Percentiles rank a stretch among this genome's conserved stretches.
Evolutionary conservation across 2,888 invertebrate species (phyloP).

Genomic region (Falcaria lacertinaria): DNA sequence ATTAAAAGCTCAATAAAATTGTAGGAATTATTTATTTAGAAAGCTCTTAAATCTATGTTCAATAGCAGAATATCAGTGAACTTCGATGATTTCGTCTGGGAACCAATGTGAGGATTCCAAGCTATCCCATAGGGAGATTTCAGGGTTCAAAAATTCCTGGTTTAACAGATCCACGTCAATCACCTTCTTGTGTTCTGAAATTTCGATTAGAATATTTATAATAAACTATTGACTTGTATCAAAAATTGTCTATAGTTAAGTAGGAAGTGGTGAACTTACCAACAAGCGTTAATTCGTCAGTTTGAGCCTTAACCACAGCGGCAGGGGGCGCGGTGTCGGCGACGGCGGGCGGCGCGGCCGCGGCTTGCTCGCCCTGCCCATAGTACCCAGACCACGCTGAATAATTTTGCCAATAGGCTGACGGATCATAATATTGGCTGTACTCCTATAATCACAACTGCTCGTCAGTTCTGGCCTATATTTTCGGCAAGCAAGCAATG

Average conservation of each 20-base stretch:
- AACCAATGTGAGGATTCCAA: constrained; percentile 91
- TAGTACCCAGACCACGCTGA: constrained; percentile 89
- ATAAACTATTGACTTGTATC: too few species aligned
- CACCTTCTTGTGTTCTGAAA: constrained; percentile 86
- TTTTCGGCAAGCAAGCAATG: constrained; percentile 1
- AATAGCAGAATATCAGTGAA: constrained; percentile 25
- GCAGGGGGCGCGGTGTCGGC: constrained; percentile 52
- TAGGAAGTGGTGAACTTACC: constrained; percentile 64
- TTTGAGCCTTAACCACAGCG: constrained; percentile 56
- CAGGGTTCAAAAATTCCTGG: constrained; percentile 86
- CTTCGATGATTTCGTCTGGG: constrained; percentile 86
- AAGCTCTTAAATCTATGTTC: constrained; percentile 1
- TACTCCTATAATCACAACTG: constrained; percentile 77
- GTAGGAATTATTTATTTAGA: constrained; percentile 12
- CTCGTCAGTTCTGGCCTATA: constrained; percentile 27
- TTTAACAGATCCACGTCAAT: constrained; percentile 88
- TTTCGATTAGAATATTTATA: background rate
- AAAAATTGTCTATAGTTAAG: too few species aligned
- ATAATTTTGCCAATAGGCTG: constrained; percentile 93
- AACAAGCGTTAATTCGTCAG: constrained; percentile 87
- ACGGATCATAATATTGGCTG: constrained; percentile 90
- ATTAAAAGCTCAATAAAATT: background rate
- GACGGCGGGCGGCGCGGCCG: constrained; percentile 32
- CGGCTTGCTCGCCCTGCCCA: constrained; percentile 83
- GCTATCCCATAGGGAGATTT: constrained; percentile 89